These are phyloP conservation scores for Doris montereyensis DNA, from an alignment of 2,888 invertebrate species.

Conservation along the genomic window DNA sequence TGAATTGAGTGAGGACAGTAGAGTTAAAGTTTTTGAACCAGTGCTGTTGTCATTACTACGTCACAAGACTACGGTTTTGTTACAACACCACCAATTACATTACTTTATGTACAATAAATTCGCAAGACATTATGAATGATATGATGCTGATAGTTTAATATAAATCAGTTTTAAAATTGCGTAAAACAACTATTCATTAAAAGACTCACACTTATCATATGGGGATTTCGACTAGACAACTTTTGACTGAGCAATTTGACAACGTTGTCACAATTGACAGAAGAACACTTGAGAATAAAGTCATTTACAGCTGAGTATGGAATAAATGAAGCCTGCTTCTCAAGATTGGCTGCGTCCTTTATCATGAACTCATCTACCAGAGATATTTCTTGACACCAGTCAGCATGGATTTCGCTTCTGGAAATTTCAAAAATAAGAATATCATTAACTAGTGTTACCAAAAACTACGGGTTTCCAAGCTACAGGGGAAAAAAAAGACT, in stretches of 20 bases:
- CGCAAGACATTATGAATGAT: too few species aligned
- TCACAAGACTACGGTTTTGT: too few species aligned
- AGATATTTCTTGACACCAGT: conserved; percentile 52
- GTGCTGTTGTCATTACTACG: too few species aligned
- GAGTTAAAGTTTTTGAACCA: too few species aligned
- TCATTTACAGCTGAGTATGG: conserved; percentile 47
- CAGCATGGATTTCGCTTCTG: conserved; percentile 43
- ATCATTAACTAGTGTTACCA: too few species aligned
- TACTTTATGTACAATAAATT: too few species aligned
- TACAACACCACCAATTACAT: too few species aligned
- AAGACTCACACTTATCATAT: conserved; percentile 49
- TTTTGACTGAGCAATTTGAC: conserved; percentile 54
- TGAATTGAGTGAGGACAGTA: too few species aligned
- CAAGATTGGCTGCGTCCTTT: conserved; percentile 19
- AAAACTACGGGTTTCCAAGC: too few species aligned
- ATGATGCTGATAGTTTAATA: background rate
- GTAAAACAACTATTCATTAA: background rate
- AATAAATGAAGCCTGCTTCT: conserved; percentile 37
- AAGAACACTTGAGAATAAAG: conserved; percentile 51
- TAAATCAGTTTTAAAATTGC: background rate
- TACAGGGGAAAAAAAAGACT: too few species aligned
- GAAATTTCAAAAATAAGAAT: conserved; percentile 37
- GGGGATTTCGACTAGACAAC: conserved; percentile 42
- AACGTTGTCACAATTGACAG: conserved; percentile 59
- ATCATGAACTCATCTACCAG: conserved; percentile 47